These are phyloP conservation scores for Xylocopa sonorina DNA, from an alignment of 1,140 invertebrate genomes.

Conservation along the genomic window DNA sequence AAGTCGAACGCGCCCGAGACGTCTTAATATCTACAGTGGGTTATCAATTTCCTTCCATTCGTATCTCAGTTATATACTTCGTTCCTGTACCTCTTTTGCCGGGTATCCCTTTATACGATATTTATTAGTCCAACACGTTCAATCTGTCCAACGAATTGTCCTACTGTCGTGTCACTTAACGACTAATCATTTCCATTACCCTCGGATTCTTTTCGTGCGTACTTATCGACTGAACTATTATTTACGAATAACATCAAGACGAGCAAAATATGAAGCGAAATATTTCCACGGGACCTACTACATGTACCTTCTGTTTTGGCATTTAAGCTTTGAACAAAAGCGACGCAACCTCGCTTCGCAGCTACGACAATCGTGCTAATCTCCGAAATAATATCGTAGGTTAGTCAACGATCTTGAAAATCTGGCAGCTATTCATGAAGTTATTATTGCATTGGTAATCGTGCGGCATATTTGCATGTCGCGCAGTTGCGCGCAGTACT, in stretches of 20 bases:
- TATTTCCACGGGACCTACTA: background rate
- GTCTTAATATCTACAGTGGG: background rate
- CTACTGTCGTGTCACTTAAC: background rate
- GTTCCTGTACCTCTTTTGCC: background rate
- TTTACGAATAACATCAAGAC: background rate
- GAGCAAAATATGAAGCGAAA: background rate
- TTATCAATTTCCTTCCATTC: background rate
- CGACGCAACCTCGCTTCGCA: background rate
- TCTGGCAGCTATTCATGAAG: conserved; percentile 22
- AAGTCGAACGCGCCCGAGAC: background rate
- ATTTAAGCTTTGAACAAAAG: background rate
- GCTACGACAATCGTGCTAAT: background rate
- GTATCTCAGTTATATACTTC: background rate
- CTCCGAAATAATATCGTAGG: conserved; percentile 15
- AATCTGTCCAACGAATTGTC: background rate
- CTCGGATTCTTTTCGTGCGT: background rate
- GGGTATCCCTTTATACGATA: background rate
- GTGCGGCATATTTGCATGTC: background rate
- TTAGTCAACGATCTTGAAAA: conserved; percentile 13
- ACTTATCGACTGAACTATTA: background rate
- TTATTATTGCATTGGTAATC: conserved; percentile 36
- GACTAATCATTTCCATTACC: conserved; percentile 6
- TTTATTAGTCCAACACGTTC: background rate
- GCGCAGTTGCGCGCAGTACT: background rate
- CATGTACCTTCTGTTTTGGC: background rate